Evolutionary conservation across 2,888 invertebrate species (phyloP).

Genomic region (Leuctra nigra): DNA sequence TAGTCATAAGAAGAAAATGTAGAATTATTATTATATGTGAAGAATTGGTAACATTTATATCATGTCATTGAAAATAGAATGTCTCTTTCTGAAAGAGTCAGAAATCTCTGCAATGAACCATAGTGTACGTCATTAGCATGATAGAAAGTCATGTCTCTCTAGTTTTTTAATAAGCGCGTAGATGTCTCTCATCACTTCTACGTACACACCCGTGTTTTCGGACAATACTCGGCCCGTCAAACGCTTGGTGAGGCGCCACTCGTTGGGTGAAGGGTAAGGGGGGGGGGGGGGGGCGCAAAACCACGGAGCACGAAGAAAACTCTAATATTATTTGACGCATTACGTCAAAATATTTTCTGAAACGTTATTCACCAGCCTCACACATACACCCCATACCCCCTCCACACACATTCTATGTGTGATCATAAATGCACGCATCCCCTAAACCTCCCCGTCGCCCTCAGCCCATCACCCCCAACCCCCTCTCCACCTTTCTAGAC

Average conservation of each 20-base stretch:
- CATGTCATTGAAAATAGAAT: too few relatives aligned
- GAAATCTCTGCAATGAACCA: too few relatives aligned
- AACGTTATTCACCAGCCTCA: neutral
- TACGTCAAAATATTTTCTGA: constrained; percentile 14
- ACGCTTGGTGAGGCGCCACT: neutral
- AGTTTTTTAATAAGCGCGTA: too few relatives aligned
- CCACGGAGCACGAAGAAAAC: neutral
- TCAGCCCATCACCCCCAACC: neutral
- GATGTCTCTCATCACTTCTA: too few relatives aligned
- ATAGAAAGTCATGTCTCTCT: too few relatives aligned
- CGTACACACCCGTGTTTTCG: too few relatives aligned
- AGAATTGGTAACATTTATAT: too few relatives aligned
- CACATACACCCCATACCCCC: neutral
- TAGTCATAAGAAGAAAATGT: too few relatives aligned
- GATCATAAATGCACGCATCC: constrained; percentile 9
- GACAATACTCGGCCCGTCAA: constrained; percentile 9
- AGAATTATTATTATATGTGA: too few relatives aligned
- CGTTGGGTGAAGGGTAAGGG: neutral
- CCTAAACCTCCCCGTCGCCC: neutral
- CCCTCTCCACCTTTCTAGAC: neutral
- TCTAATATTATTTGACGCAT: constrained; percentile 11
- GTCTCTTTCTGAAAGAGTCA: too few relatives aligned
- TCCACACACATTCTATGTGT: too few relatives aligned
- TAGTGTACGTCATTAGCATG: too few relatives aligned
- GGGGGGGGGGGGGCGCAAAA: neutral